Evolutionary conservation across 2,113 vertebrate species (phyloP).

Genomic region (Cottus gobio): DNA sequence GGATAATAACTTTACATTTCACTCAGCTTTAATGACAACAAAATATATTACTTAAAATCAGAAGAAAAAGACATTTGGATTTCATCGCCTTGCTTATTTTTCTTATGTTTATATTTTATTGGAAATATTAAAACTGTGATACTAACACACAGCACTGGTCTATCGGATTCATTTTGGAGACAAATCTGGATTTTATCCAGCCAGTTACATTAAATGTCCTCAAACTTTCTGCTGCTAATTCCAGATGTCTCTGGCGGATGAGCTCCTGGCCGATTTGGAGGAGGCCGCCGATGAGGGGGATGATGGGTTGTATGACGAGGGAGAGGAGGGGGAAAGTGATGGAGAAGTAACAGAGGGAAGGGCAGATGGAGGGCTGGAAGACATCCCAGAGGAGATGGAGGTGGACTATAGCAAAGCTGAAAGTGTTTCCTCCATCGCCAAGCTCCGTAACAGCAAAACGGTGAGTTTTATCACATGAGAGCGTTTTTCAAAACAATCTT

Average conservation of each 20-base stretch:
- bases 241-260: conserved; percentile 92
- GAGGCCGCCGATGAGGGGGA: conserved; percentile 92
- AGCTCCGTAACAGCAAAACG: conserved; percentile 91
- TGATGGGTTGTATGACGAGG: conserved; percentile 88
- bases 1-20: neutral
- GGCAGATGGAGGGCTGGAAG: conserved; percentile 82
- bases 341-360: conserved; percentile 79
- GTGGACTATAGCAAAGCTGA: conserved; percentile 88
- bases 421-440: conserved; percentile 91
- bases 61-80: neutral
- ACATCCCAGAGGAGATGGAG: conserved; percentile 93
- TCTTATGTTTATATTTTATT: too few species aligned
- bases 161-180: neutral
- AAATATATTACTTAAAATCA: neutral
- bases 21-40: neutral
- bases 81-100: neutral
- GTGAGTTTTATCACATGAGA: conserved; percentile 68
- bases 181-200: neutral
- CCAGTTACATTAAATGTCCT: neutral
- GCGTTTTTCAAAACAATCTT: neutral
- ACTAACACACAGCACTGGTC: too few species aligned
- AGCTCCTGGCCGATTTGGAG: conserved; percentile 92
- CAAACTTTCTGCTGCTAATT: neutral
- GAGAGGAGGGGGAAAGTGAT: conserved; percentile 88
- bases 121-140: neutral